Base-by-base conservation (phyloP, 2,113 vertebrate species). In the Saimiri boliviensis region DNA sequence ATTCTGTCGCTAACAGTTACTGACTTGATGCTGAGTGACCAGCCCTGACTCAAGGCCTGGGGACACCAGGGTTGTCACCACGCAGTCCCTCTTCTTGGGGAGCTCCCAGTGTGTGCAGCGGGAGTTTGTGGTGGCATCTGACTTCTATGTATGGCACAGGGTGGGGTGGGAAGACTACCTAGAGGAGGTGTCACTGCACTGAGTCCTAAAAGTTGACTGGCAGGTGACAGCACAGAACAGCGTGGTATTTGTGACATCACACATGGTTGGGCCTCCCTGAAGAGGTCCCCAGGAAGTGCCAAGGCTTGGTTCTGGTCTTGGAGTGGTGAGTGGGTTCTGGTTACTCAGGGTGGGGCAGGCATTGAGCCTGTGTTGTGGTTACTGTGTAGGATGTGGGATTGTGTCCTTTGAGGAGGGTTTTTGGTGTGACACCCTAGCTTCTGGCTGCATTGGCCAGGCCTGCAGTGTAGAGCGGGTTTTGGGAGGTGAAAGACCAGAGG, bases 291-390 rank as follows among this genome's bases (percentile, higher is more conserved):
- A 2, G 82, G 35, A 20, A 32, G 14, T 4, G 14, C 11, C 7
- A 2, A 73, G 54, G 5, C 2, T 49, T 37, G 7, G 23, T 37
- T 25, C 12, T 23, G 68, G 9, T 5, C 12, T 71, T 83, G 40
- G 9, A 23, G 60, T 2, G 17, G 23, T 19, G 4, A 45, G 40
- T 16, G 49, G 4, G 11, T 68, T 60, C 56, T 66, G 60, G n/a
- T 52, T n/a, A 2, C 89, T 52, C 32, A 19, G 32, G 37, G n/a
- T 14, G 42, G 30, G 25, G 16, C 25, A 23, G 76, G 3, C 4
- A 3, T 32, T 0, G 9, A 19, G 35, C 56, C 83, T 0, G 0
- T 11, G 3, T 45, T n/a, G 13, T 68, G 79, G 13, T 37, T 32
- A 19, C 60, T 5, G 3, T 6, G 5, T 42, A 17, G 23, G 76